Evolutionary conservation across 2,888 invertebrate genomes (phyloP).

Genomic region (Hypsopygia costalis): DNA sequence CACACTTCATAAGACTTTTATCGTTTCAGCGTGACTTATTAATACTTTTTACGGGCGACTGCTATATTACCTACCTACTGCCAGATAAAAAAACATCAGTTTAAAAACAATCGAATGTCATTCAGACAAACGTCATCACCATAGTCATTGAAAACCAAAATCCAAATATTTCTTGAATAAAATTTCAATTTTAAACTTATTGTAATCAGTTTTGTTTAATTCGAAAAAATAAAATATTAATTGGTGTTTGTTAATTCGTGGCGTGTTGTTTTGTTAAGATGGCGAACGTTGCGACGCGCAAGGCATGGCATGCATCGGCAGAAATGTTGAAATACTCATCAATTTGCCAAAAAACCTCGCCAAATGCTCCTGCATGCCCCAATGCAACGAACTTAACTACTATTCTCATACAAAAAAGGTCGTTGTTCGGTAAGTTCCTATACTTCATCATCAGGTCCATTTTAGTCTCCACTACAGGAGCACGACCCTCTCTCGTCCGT

Average conservation of each 20-base stretch:
- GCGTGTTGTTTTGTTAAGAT: slow-evolving; percentile 40
- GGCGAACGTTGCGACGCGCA: slow-evolving; percentile 72
- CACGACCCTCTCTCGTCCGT: too few relatives aligned
- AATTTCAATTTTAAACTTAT: not conserved
- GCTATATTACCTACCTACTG: too few relatives aligned
- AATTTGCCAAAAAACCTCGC: slow-evolving; percentile 73
- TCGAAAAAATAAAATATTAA: too few relatives aligned
- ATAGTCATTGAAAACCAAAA: not conserved
- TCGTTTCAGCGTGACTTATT: too few relatives aligned
- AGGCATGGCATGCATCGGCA: slow-evolving; percentile 77
- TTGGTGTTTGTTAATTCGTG: too few relatives aligned
- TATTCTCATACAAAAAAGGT: slow-evolving; percentile 73
- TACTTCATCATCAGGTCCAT: too few relatives aligned
- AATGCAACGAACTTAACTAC: slow-evolving; percentile 74
- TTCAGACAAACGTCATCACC: not conserved
- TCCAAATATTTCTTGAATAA: not conserved
- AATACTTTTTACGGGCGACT: too few relatives aligned
- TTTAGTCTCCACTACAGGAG: too few relatives aligned
- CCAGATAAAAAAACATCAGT: not conserved
- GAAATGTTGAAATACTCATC: slow-evolving; percentile 73
- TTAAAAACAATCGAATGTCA: not conserved
- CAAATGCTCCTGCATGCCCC: slow-evolving; percentile 71
- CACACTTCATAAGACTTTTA: too few relatives aligned
- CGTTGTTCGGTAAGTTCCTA: slow-evolving; percentile 69
- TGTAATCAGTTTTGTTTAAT: too few relatives aligned